Conservation (phyloP, 1,140 invertebrate genomes). For the Drosophila pandora region DNA sequence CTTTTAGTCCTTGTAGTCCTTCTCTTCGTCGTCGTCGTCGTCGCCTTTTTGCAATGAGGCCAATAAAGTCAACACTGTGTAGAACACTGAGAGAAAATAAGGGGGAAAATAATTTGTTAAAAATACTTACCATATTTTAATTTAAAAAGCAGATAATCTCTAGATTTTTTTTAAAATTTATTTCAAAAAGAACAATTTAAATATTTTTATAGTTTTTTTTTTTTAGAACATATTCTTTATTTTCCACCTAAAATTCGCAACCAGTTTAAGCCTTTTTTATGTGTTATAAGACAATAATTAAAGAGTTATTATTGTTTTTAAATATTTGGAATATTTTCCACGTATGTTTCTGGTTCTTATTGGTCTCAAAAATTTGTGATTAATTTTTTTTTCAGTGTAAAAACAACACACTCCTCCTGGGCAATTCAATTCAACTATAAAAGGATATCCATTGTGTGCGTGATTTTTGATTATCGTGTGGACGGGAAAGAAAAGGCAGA, state of each 20-base stretch:
- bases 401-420: conserved; percentile 28
- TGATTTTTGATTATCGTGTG: conserved; percentile 69
- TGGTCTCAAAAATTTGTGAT: not conserved
- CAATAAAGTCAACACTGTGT: conserved; percentile 63
- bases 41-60: conserved; percentile 65
- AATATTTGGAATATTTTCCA: too few species aligned
- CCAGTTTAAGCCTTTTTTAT: not conserved
- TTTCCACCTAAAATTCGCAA: not conserved
- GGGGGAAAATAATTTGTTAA: too few species aligned
- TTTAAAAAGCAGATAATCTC: too few species aligned
- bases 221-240: not conserved
- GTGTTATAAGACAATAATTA: not conserved
- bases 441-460: conserved; percentile 64
- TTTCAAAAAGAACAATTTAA: too few species aligned
- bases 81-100: not conserved
- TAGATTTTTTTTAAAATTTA: too few species aligned
- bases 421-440: conserved; percentile 81
- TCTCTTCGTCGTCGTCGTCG: conserved; percentile 6
- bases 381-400: not conserved
- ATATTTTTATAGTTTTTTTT: too few species aligned
- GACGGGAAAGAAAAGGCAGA: conserved; percentile 34
- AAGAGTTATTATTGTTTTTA: too few species aligned
- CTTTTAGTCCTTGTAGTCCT: conserved; percentile 7
- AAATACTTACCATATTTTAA: too few species aligned
- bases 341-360: not conserved